Evolutionary conservation across 2,888 invertebrate genomes (phyloP), one percentile per base, ranked within the genome.

Genomic region (Euplexia lucipara): DNA sequence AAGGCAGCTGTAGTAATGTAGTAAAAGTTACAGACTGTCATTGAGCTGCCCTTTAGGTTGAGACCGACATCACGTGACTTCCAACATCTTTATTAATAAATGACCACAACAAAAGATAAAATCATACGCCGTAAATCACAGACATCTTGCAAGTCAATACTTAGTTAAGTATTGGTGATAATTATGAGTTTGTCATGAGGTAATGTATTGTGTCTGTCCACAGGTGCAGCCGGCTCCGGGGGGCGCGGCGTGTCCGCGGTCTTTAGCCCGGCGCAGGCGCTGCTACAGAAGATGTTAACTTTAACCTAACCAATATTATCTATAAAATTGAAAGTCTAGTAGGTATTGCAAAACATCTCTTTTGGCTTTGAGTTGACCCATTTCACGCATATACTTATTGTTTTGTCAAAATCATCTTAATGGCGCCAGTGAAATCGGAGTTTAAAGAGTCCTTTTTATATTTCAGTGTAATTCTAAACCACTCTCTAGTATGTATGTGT

Each of bases 171-270:
- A n/a, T n/a, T n/a, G n/a, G n/a, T n/a, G n/a, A n/a, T n/a, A n/a
- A n/a, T n/a, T n/a, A n/a, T n/a, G n/a, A n/a, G n/a, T n/a, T 10
- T 37, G 10, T 9, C 41, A 22, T 35, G 34, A 34, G 7, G 26
- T 68, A 16, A 35, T 34, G 16, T 39, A 34, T 52, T 9, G 14
- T 12, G 39, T 14, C 9, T 52, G 5, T 44, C 58, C 41, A 0
- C 90, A 96, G 96, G 88, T 90, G 39, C 95, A 95, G 68, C 92
- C 97, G 0, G 92, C 95, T 53, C 96, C 97, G 71, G 97, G 97
- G 3, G 97, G 97, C 14, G 95, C 92, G 74, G 89, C 96, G 0
- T 98, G 97, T 82, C 97, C 97, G 0, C 92, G 90, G 69, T 95
- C 96, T 64, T 87, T 97, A 63, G 83, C 91, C n/a, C 96, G 96